phyloP scores from a whole-genome alignment of 2,888 invertebrate species.

The Shargacucullia verbasci region DNA sequence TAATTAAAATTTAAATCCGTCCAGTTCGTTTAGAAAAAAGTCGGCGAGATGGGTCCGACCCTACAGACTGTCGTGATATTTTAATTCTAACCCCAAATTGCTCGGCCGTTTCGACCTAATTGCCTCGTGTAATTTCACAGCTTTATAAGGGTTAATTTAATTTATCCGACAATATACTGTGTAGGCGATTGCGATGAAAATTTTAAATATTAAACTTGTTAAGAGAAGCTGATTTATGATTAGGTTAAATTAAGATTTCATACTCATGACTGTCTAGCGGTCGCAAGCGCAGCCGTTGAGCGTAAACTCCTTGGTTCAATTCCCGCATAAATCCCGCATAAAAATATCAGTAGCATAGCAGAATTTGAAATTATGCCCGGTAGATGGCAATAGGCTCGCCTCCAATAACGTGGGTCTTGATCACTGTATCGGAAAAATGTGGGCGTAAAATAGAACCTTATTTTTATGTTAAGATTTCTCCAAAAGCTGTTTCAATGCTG shows the following conservation, averaged over 20 bases:
- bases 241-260: slow-evolving; percentile 5
- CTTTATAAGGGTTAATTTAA: slow-evolving; percentile 78
- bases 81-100: slow-evolving; percentile 76
- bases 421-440: too few relatives aligned
- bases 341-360: too few relatives aligned
- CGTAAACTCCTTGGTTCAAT: too few relatives aligned
- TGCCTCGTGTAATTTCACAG: slow-evolving; percentile 76
- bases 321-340: too few relatives aligned
- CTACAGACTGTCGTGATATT: slow-evolving; percentile 69
- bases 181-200: slow-evolving; percentile 55
- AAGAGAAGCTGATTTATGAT: slow-evolving; percentile 18
- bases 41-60: slow-evolving; percentile 47
- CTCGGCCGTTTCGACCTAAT: slow-evolving; percentile 74
- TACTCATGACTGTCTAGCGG: neutral
- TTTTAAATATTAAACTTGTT: slow-evolving; percentile 49
- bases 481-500: too few relatives aligned
- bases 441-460: too few relatives aligned
- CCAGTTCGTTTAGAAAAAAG: slow-evolving; percentile 60
- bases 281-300: too few relatives aligned
- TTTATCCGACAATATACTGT: slow-evolving; percentile 70
- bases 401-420: too few relatives aligned
- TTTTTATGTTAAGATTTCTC: too few relatives aligned
- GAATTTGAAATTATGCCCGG: too few relatives aligned
- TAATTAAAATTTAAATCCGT: slow-evolving; percentile 72
- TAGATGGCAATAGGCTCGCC: too few relatives aligned